phyloP scores from a whole-genome alignment of 2,113 vertebrate species.

The Nycticorax nycticorax region DNA sequence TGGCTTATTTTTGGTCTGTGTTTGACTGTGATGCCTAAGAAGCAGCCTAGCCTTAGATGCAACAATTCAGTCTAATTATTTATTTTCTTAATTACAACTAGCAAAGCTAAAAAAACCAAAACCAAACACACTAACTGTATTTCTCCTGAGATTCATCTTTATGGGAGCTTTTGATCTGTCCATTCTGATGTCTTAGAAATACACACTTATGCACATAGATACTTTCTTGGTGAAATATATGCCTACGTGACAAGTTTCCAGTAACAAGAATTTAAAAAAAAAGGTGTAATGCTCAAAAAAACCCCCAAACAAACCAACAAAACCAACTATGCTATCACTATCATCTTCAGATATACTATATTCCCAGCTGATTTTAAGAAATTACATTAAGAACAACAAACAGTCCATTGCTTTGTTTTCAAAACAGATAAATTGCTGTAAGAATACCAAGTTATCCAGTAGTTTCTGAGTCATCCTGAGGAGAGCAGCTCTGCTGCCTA shows the following conservation, averaged over 20 bases:
- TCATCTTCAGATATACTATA: background rate
- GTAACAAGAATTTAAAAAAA: background rate
- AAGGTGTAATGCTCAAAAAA: background rate
- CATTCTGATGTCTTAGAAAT: background rate
- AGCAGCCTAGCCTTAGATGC: background rate
- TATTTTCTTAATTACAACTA: background rate
- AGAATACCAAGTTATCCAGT: background rate
- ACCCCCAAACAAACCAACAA: background rate
- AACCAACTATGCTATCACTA: background rate
- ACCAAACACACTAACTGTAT: background rate
- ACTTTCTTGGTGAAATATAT: background rate
- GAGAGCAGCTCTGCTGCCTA: background rate
- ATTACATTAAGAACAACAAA: background rate
- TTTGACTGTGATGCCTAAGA: background rate
- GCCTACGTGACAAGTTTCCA: background rate
- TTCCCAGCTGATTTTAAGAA: background rate
- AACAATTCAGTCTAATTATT: background rate
- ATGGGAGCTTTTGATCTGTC: background rate
- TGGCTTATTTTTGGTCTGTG: background rate
- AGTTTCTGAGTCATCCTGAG: background rate
- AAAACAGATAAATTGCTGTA: background rate
- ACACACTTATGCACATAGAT: background rate
- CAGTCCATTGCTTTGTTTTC: background rate
- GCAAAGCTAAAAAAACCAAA: background rate
- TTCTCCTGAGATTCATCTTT: background rate